Conservation (phyloP, 2,113 vertebrate species). For the Halichoeres trimaculatus region DNA sequence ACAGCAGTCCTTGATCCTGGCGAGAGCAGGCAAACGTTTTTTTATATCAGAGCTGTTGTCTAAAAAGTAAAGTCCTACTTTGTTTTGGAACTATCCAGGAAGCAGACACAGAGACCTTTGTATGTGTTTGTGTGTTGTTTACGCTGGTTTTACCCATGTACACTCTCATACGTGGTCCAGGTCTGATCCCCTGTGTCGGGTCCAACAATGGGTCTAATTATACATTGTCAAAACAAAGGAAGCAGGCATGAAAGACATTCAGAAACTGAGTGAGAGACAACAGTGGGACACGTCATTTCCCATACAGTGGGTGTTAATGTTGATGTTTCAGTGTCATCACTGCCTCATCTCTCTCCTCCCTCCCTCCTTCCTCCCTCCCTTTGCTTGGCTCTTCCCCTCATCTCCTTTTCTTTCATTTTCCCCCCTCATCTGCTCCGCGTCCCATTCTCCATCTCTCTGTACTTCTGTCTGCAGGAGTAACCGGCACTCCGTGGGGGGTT, state of each 20-base stretch:
- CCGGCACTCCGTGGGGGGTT: slow-evolving; percentile 77
- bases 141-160: background rate
- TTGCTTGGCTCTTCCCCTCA: background rate
- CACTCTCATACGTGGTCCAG: background rate
- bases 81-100: slow-evolving; percentile 47
- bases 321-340: background rate
- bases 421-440: background rate
- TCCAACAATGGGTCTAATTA: slow-evolving; percentile 6
- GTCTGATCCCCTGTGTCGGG: background rate
- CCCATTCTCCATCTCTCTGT: background rate
- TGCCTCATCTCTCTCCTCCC: background rate
- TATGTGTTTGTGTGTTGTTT: background rate
- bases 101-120: slow-evolving; percentile 38
- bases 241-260: background rate
- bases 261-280: background rate
- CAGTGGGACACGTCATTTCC: background rate
- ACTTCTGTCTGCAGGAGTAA: slow-evolving; percentile 77
- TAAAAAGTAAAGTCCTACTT: slow-evolving; percentile 61
- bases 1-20: slow-evolving; percentile 45
- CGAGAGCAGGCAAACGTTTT: slow-evolving; percentile 44
- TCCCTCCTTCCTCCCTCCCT: no score
- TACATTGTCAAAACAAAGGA: background rate
- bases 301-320: background rate
- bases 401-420: background rate
- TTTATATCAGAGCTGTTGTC: slow-evolving; percentile 48